Evolutionary conservation across 2,888 invertebrate species (phyloP).

Genomic region (Polyploca ridens): DNA sequence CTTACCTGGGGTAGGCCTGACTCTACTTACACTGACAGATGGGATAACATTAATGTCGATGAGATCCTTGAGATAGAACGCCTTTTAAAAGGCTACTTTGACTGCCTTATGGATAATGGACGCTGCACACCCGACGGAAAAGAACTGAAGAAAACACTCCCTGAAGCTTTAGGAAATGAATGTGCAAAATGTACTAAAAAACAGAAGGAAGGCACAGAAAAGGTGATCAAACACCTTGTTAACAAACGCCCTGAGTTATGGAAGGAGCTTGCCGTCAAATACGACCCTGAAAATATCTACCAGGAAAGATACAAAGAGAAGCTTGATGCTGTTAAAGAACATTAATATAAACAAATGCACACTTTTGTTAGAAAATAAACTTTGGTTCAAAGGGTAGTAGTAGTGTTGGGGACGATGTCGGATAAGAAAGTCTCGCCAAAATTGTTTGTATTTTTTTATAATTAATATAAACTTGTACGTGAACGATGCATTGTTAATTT

Average conservation of each 20-base stretch:
- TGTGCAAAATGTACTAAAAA: conserved; percentile 89
- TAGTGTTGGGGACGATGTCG: neutral
- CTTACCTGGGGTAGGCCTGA: conserved; percentile 66
- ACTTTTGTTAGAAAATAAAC: neutral
- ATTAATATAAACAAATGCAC: neutral
- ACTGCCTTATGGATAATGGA: conserved; percentile 87
- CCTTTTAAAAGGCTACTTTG: conserved; percentile 87
- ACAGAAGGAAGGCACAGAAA: conserved; percentile 83
- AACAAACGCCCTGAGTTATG: conserved; percentile 88
- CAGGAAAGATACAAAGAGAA: conserved; percentile 86
- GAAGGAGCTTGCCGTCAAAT: conserved; percentile 87
- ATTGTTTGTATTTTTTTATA: neutral
- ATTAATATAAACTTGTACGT: no score
- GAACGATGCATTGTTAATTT: no score
- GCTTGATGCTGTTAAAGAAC: conserved; percentile 56
- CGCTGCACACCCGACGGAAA: conserved; percentile 88
- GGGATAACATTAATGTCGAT: conserved; percentile 88
- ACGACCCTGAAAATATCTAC: conserved; percentile 89
- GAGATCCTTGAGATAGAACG: conserved; percentile 87
- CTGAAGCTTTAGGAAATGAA: conserved; percentile 88
- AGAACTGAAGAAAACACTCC: conserved; percentile 84
- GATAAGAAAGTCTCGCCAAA: neutral
- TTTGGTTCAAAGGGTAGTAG: neutral
- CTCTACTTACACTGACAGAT: conserved; percentile 86
- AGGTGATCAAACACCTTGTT: conserved; percentile 87